Percentiles rank a stretch among this genome's conserved stretches.
Evolutionary conservation across 2,797 vertebrate genomes (phyloP).

Genomic region (Scomberomorus guttatus): DNA sequence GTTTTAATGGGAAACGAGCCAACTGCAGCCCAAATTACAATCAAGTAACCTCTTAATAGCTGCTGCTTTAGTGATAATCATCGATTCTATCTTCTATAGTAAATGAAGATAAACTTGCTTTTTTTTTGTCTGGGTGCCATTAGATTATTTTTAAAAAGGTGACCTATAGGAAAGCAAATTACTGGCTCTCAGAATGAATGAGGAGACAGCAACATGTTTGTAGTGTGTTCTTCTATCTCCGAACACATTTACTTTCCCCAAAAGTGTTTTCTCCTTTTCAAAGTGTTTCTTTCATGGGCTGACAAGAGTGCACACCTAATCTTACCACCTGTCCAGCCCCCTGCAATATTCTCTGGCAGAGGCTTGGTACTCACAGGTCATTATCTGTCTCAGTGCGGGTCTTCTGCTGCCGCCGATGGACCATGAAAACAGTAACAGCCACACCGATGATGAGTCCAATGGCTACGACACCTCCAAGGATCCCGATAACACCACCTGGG

Average conservation of each 20-base stretch:
- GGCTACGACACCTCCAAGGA: conserved; percentile 88
- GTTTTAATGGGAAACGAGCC: conserved; percentile 65
- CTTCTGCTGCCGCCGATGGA: conserved; percentile 90
- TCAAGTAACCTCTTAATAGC: conserved; percentile 71
- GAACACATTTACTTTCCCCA: conserved; percentile 30
- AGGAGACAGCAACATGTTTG: conserved; percentile 17
- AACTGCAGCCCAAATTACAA: conserved; percentile 60
- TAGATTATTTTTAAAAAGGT: conserved; percentile 22
- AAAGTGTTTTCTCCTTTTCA: conserved; percentile 51
- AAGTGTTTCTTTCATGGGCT: conserved; percentile 53
- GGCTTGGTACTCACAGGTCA: conserved; percentile 88
- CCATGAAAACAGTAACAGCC: conserved; percentile 87
- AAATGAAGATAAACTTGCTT: conserved; percentile 44
- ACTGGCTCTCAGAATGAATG: conserved; percentile 27
- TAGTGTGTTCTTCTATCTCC: conserved; percentile 31
- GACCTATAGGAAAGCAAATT: conserved; percentile 32
- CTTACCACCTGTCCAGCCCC: conserved; percentile 65
- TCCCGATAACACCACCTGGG: conserved; percentile 87
- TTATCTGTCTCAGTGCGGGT: conserved; percentile 81
- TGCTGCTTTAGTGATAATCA: conserved; percentile 64
- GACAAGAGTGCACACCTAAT: conserved; percentile 73
- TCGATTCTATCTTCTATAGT: conserved; percentile 55
- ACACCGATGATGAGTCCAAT: conserved; percentile 86
- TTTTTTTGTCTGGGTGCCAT: conserved; percentile 12
- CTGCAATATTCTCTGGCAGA: conserved; percentile 56